Evolutionary conservation across 2,888 invertebrate species (phyloP), one percentile per base, ranked within the genome.

Genomic region (Hipparchia sbordonii): DNA sequence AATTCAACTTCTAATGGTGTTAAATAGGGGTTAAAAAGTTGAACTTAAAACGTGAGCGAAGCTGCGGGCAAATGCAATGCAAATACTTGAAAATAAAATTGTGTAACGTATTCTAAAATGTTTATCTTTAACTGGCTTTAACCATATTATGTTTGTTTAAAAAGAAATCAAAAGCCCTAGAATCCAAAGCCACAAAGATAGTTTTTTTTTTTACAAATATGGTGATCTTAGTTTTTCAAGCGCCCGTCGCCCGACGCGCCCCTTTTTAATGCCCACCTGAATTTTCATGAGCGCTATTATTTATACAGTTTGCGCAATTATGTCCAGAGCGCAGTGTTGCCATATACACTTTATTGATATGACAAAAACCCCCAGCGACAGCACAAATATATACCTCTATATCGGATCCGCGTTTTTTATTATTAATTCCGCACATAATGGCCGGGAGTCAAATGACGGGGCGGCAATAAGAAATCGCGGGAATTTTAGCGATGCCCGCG

Each of bases 351-450:
- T 87, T 86, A 86, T 87, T 88, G 76, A 87, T 87, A 84, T 83
- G 84, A 84, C 83, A 92, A 92, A 92, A 92, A 92, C 84, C 80
- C 80, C 83, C 83, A 84, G 82, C 88, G 85, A 84, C 89, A 85
- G 84, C 87, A 81, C 85, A 85, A 85, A 85, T 88, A 89, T 88
- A 89, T 87, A 88, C 88, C 87, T 92, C 89, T 89, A 91, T 92
- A 91, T 92, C 88, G 88, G 87, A 89, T 86, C 85, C 83, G 85
- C 85, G 82, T 87, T 90, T 93, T 93, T 92, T 90, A 88, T 85
- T 86, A 89, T 91, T 93, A 93, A 93, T 93, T 93, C 92, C 89
- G 82, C 87, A 88, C 91, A 92, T 93, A 92, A 92, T 93, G 92
- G 92, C 82, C 82, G 10, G 85, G 87, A 92, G 92, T 92, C 91